Percentiles rank a stretch among this genome's conserved stretches.
Conservation (phyloP, 30 jellyfish, hydroid and myxozoan genomes). For the Pelagia noctiluca region DNA sequence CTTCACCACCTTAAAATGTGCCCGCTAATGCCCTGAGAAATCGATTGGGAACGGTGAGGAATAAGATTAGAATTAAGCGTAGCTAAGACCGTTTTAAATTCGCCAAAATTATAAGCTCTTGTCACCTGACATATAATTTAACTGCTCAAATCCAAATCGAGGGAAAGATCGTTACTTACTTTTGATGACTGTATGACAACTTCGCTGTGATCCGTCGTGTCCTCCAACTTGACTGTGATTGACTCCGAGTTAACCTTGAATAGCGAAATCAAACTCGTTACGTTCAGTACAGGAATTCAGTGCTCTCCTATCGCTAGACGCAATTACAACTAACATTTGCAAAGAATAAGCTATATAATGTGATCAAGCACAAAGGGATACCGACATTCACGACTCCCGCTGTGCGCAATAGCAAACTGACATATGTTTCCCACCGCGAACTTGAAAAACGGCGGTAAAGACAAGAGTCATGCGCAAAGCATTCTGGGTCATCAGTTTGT, state of each 20-base stretch:
- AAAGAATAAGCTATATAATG: constrained; percentile 85
- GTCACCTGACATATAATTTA: constrained; percentile 76
- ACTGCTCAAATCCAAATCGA: not conserved
- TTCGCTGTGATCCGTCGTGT: too few relatives aligned
- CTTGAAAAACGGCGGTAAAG: constrained; percentile 90
- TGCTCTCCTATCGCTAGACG: constrained; percentile 72
- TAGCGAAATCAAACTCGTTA: too few relatives aligned
- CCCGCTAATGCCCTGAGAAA: constrained; percentile 51
- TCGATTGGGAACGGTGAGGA: constrained; percentile 29
- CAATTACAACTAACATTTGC: constrained; percentile 77
- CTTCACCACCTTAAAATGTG: constrained; percentile 61
- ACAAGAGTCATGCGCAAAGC: constrained; percentile 68
- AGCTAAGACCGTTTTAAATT: constrained; percentile 78
- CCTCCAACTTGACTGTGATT: too few relatives aligned
- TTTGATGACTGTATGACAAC: too few relatives aligned
- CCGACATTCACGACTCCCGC: constrained; percentile 95
- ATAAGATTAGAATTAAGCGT: constrained; percentile 75
- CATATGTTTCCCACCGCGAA: constrained; percentile 97
- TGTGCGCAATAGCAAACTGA: constrained; percentile 92
- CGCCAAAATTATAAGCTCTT: constrained; percentile 72
- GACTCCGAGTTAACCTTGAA: too few relatives aligned
- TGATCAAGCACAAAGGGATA: constrained; percentile 80
- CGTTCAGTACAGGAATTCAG: constrained; percentile 73
- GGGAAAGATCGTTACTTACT: too few relatives aligned
- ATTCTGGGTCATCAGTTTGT: constrained; percentile 79